Evolutionary conservation across 1,140 invertebrate species (phyloP), one percentile per base, ranked within the genome.

Genomic region (Drosophila miranda): DNA sequence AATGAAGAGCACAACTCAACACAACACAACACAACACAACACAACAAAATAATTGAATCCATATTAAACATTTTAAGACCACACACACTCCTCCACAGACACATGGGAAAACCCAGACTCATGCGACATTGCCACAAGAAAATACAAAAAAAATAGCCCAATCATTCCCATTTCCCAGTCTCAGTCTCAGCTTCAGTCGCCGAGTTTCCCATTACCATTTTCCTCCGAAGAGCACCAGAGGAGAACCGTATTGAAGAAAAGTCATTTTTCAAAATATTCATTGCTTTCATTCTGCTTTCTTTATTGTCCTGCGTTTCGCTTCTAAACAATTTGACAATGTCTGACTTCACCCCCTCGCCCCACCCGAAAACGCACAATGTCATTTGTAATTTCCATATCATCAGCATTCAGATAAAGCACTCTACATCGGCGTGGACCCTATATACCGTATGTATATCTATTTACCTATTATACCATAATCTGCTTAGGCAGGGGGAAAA

Each of bases 71-170:
- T 49, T 58, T 59, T 19, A 59, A 42, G 8, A 41, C 41, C 53
- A 55, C 49, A 38, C n/a, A 28, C 59, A 62, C 34, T 26, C 4
- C 23, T 5, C 28, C 42, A 66, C 26, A 61, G 16, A 60, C 13
- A 44, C 30, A 50, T 21, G 13, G 42, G 55, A 69, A 56, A 52
- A 69, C 68, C 55, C 43, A 19, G 21, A 48, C 63, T 69, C 66
- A 69, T 69, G 66, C 66, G 66, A 68, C 66, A 68, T 68, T 68
- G 64, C 64, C 56, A 56, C 62, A 67, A 68, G 62, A 68, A 68
- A 68, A 30, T 9, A 30, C 46, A 62, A 42, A 68, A 61, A 68
- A 68, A 68, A 68, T 49, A 14, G 66, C 66, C 53, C 42, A 68
- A 23, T 68, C 66, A 68, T 48, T 54, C 62, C 19, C 23, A 30